Evolutionary conservation across 2,113 vertebrate species (phyloP).

Genomic region (Anarhynchus alexandrinus): DNA sequence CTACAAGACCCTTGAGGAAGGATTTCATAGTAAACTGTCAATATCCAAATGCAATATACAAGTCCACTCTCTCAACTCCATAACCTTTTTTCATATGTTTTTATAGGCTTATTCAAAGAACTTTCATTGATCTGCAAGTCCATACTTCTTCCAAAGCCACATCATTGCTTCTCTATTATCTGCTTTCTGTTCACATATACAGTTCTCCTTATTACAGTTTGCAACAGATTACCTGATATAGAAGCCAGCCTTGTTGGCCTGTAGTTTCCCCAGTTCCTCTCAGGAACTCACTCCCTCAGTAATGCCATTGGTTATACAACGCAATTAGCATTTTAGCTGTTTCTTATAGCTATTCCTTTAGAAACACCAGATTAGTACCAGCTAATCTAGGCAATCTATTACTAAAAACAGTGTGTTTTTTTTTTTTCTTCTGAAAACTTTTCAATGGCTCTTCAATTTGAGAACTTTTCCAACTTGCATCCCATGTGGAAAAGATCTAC

Average conservation of each 20-base stretch:
- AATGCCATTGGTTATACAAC: neutral
- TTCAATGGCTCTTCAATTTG: neutral
- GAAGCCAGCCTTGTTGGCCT: neutral
- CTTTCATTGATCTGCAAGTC: neutral
- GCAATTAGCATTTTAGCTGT: neutral
- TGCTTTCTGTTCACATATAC: neutral
- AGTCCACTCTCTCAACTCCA: neutral
- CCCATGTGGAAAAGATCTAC: neutral
- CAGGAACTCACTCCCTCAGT: neutral
- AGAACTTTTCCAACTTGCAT: neutral
- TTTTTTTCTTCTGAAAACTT: neutral
- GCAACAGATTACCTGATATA: neutral
- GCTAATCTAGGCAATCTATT: neutral
- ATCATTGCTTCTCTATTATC: neutral
- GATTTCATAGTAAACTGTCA: neutral
- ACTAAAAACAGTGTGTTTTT: neutral
- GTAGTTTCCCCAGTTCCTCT: neutral
- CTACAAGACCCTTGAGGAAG: neutral
- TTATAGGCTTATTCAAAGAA: neutral
- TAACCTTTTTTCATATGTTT: neutral
- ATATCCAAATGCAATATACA: neutral
- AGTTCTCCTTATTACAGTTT: neutral
- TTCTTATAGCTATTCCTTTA: neutral
- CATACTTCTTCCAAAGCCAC: neutral
- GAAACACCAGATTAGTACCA: neutral